These are phyloP conservation scores for Hybos culiciformis DNA, from an alignment of 2,888 invertebrate species.

Conservation along the genomic window DNA sequence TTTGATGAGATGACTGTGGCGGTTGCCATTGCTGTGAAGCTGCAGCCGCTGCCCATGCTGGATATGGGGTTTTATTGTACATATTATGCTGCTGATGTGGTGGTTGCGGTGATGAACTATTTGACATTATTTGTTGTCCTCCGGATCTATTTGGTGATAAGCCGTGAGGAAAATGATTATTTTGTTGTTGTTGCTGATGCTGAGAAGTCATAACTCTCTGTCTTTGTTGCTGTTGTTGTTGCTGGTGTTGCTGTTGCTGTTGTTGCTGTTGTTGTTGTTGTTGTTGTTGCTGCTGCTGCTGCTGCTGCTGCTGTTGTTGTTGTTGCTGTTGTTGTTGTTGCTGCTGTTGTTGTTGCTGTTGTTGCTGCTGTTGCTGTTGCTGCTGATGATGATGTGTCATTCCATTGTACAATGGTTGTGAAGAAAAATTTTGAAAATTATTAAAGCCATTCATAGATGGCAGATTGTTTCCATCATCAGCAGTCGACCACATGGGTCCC, in stretches of 20 bases:
- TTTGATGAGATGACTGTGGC: slow-evolving; percentile 12
- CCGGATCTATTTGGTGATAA: slow-evolving; percentile 16
- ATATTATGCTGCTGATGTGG: slow-evolving; percentile 14
- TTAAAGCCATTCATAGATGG: slow-evolving; percentile 14
- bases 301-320: neutral
- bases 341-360: neutral
- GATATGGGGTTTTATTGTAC: slow-evolving; percentile 17
- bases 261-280: neutral
- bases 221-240: neutral
- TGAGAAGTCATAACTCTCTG: slow-evolving; percentile 4
- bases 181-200: neutral
- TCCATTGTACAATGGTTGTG: slow-evolving; percentile 14
- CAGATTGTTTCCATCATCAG: slow-evolving; percentile 15
- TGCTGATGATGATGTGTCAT: neutral
- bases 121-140: neutral
- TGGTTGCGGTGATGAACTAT: slow-evolving; percentile 9
- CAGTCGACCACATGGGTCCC: slow-evolving; percentile 13
- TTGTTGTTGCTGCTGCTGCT: slow-evolving; percentile 1
- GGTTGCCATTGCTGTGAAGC: slow-evolving; percentile 11
- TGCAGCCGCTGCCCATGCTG: slow-evolving; percentile 16
- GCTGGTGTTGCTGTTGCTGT: neutral
- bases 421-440: slow-evolving; percentile 15
- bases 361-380: neutral
- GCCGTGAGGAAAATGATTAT: slow-evolving; percentile 13
- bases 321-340: slow-evolving; percentile 12